A percentile compares a stretch with the other conserved stretches of the same genome.
Conservation (phyloP, 2,113 vertebrate species). For the Micronycteris hirsuta region DNA sequence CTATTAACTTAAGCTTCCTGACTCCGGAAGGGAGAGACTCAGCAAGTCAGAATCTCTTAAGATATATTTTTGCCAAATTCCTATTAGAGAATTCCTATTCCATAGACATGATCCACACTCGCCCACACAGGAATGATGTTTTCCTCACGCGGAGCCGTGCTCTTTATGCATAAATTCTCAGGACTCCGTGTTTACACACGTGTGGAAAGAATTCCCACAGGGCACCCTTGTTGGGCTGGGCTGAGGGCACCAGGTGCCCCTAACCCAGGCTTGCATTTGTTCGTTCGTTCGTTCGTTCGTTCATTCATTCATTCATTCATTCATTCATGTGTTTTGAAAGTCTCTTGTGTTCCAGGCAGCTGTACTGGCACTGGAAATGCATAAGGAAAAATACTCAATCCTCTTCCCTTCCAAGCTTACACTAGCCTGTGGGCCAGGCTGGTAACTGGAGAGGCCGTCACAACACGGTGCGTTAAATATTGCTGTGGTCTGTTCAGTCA, state of each 20-base stretch:
- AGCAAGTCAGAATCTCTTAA: too few species aligned
- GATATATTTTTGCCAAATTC: too few species aligned
- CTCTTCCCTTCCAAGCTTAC: neutral
- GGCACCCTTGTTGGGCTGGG: neutral
- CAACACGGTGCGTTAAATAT: neutral
- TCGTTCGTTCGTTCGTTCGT: neutral
- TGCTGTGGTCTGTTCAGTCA: neutral
- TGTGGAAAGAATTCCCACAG: too few species aligned
- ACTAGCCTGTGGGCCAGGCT: neutral
- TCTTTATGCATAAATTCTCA: too few species aligned
- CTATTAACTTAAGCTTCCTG: too few species aligned
- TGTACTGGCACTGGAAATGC: neutral
- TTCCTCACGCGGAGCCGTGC: too few species aligned
- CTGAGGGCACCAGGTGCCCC: neutral
- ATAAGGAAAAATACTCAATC: neutral
- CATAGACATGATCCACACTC: too few species aligned
- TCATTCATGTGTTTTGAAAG: neutral
- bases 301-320: neutral
- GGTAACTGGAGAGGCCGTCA: neutral
- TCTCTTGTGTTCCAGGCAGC: neutral
- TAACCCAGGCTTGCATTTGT: neutral
- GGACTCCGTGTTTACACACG: too few species aligned
- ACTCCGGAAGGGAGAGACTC: too few species aligned
- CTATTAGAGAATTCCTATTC: too few species aligned
- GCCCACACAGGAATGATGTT: too few species aligned